These are phyloP conservation scores for Chaenocephalus aceratus DNA, from an alignment of 2,113 vertebrate genomes.

Conservation along the genomic window DNA sequence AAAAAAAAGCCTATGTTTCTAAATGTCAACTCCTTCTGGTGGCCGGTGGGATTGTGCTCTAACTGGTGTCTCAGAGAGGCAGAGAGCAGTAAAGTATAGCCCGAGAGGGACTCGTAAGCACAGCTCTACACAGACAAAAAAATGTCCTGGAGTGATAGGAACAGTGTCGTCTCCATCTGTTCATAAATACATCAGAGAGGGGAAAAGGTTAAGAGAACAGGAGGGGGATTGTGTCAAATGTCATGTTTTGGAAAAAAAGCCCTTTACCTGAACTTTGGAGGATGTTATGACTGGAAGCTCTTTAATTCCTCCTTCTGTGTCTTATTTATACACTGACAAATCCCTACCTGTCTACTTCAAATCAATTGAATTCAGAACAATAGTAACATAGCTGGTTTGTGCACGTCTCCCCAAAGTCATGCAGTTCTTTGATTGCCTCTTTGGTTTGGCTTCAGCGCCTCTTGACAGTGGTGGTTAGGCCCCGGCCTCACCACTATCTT, in stretches of 20 bases:
- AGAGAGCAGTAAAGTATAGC: constrained; percentile 33
- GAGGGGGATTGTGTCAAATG: constrained; percentile 33
- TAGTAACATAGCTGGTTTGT: constrained; percentile 35
- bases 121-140: constrained; percentile 17
- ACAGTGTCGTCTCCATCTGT: not conserved
- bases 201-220: constrained; percentile 24
- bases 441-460: constrained; percentile 64
- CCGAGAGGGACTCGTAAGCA: constrained; percentile 35
- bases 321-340: constrained; percentile 37
- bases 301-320: constrained; percentile 14
- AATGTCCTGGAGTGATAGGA: constrained; percentile 24
- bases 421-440: constrained; percentile 51
- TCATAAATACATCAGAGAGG: constrained; percentile 19
- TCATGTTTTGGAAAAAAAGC: constrained; percentile 25
- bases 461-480: constrained; percentile 54
- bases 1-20: constrained; percentile 45
- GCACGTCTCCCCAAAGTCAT: constrained; percentile 33
- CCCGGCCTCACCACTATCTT: constrained; percentile 61
- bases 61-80: constrained; percentile 5
- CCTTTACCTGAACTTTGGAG: constrained; percentile 4
- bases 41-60: constrained; percentile 30
- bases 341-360: constrained; percentile 54
- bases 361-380: constrained; percentile 61
- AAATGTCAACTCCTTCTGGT: constrained; percentile 73
- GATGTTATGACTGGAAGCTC: constrained; percentile 28